Base-by-base conservation (phyloP, 2,888 invertebrate species). In the Trachelus troglodyta region DNA sequence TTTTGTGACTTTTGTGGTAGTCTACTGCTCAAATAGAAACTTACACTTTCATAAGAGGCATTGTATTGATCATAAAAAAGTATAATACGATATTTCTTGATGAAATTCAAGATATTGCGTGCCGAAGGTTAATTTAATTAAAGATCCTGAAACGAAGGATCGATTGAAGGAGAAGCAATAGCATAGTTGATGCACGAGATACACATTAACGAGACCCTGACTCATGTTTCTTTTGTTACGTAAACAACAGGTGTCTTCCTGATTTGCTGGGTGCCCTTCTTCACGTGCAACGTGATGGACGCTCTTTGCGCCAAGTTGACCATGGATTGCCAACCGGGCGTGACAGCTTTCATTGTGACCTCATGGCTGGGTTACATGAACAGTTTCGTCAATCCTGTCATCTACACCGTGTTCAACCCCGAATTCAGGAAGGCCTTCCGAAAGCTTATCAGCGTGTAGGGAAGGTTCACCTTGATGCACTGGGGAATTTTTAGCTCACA, bases 311-410 rank as follows among this genome's bases (percentile, higher is more conserved):
- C 96, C 87, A 97, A 98, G 92, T 93, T 97, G 86, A 94, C 94
- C 76, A 93, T 94, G 85, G 94, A 95, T 83, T 97, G 96, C 91
- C 95, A 96, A 83, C 97, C 98, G 0, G 96, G 98, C 34, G 94
- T 98, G 85, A 96, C 96, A 34, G 96, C 96, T 75, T 99, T 99
- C 92, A 96, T 98, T 89, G 93, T 98, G 83, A 98, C 98, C 83
- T 98, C 98, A 37, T 99, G 99, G 99, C 94, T 99, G 79, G 99
- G 99, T 76, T 99, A 99, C 93, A 98, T 99, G 94, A 99, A 98
- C 92, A 97, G 97, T 87, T 97, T 97, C 91, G 96, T 97, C 81
- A 97, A 97, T 92, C 98, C 98, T 12, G 96, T 98, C 85, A 98
- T 98, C 89, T 98, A 98, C 92, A 98, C 98, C 80, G 98, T 97